Percentiles rank a stretch among this genome's conserved stretches.
Conservation (phyloP, 2,888 invertebrate genomes). For the Agonopterix subpropinquella region DNA sequence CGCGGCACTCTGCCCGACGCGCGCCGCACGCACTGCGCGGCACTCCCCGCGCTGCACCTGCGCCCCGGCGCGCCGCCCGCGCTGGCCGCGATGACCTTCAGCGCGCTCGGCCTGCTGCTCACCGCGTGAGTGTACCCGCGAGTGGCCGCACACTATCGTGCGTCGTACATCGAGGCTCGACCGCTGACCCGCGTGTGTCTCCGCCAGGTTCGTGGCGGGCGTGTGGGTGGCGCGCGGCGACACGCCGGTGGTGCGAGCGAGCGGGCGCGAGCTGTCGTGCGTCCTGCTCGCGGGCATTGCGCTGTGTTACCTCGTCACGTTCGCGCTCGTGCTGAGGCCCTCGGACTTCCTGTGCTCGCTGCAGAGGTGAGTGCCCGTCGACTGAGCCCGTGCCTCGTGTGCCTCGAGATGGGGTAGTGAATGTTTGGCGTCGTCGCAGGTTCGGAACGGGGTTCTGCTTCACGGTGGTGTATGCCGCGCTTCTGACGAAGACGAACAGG, state of each 20-base stretch:
- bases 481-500: conserved; percentile 97
- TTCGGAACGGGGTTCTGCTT: conserved; percentile 95
- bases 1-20: conserved; percentile 88
- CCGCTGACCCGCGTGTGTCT: not conserved
- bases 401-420: not conserved
- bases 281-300: conserved; percentile 92
- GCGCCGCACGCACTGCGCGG: conserved; percentile 81
- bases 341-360: conserved; percentile 92
- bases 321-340: conserved; percentile 91
- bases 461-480: conserved; percentile 96
- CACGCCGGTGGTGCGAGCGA: conserved; percentile 97
- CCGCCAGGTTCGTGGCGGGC: conserved; percentile 76
- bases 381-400: not conserved
- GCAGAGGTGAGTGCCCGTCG: conserved; percentile 80
- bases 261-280: conserved; percentile 93
- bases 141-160: not conserved
- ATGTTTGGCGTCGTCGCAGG: conserved; percentile 49
- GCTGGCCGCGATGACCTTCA: conserved; percentile 92
- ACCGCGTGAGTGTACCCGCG: conserved; percentile 70
- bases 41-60: conserved; percentile 88
- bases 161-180: no score
- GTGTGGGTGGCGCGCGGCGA: conserved; percentile 90
- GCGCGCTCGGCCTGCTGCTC: conserved; percentile 87
- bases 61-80: conserved; percentile 90
- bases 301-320: conserved; percentile 94